Percentiles rank a stretch among this genome's conserved stretches.
phyloP scores from a whole-genome alignment of 2,888 invertebrate species.

The Tipula unca region DNA sequence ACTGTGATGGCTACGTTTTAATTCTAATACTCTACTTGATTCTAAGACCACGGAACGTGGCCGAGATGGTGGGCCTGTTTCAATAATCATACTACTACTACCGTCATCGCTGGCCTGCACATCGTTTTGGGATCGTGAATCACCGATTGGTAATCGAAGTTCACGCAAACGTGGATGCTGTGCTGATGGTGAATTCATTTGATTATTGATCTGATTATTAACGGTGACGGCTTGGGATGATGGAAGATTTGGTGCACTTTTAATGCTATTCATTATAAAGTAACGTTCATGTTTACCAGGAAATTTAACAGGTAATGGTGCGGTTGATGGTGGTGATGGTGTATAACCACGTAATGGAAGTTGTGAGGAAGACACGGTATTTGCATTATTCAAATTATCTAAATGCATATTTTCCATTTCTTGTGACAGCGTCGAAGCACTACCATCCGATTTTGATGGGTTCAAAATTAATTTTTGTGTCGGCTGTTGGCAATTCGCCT shows the following conservation, averaged over 20 bases:
- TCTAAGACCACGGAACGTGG: slow-evolving; percentile 52
- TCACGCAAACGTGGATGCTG: slow-evolving; percentile 64
- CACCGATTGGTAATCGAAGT: slow-evolving; percentile 62
- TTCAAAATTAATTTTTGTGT: slow-evolving; percentile 23
- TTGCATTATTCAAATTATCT: slow-evolving; percentile 46
- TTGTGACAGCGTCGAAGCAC: slow-evolving; percentile 33
- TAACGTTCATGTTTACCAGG: slow-evolving; percentile 48
- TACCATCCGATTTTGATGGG: slow-evolving; percentile 26
- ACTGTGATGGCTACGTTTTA: slow-evolving; percentile 54
- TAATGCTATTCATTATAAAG: slow-evolving; percentile 66
- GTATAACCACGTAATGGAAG: slow-evolving; percentile 63
- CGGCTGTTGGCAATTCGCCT: slow-evolving; percentile 38
- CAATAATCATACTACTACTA: slow-evolving; percentile 50
- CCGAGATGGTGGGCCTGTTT: slow-evolving; percentile 53
- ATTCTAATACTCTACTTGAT: slow-evolving; percentile 62
- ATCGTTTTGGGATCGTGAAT: slow-evolving; percentile 52
- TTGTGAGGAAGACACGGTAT: slow-evolving; percentile 46
- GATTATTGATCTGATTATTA: slow-evolving; percentile 45
- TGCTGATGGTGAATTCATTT: slow-evolving; percentile 42
- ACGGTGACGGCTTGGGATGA: slow-evolving; percentile 46
- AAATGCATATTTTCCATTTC: slow-evolving; percentile 54
- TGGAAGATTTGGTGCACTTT: slow-evolving; percentile 72
- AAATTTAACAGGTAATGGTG: slow-evolving; percentile 74
- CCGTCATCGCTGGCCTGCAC: slow-evolving; percentile 53
- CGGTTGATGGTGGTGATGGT: slow-evolving; percentile 76